Percentiles rank a stretch among this genome's conserved stretches.
phyloP scores from a whole-genome alignment of 1,140 invertebrate species.

The Drosophila orosa region DNA sequence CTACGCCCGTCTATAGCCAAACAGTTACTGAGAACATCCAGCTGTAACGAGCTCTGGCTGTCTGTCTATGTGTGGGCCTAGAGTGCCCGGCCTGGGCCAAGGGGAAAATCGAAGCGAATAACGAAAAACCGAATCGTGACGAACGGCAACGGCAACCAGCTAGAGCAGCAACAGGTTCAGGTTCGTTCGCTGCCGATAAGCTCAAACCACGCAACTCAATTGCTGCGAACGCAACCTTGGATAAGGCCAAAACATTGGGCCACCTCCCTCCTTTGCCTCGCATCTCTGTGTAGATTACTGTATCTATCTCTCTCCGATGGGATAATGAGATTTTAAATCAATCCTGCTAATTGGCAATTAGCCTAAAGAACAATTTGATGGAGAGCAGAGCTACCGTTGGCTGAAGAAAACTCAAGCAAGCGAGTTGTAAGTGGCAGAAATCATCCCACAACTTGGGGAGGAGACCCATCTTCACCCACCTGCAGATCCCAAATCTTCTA shows the following conservation, averaged over 20 bases:
- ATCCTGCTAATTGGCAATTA: constrained; percentile 43
- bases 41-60: constrained; percentile 21
- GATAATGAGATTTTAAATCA: constrained; percentile 37
- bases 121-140: constrained; percentile 34
- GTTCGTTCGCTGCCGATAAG: constrained; percentile 43
- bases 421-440: constrained; percentile 23
- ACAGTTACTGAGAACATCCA: constrained; percentile 57
- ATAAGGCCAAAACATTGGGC: constrained; percentile 23
- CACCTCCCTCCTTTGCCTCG: neutral
- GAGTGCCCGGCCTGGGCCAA: constrained; percentile 7
- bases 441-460: constrained; percentile 12
- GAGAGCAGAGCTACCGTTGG: neutral
- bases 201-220: constrained; percentile 51
- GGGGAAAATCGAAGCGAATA: constrained; percentile 35
- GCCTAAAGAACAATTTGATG: constrained; percentile 3
- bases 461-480: constrained; percentile 5
- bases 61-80: constrained; percentile 1
- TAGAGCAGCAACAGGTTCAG: constrained; percentile 49
- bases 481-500: neutral
- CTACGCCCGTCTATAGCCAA: constrained; percentile 56
- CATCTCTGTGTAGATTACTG: neutral
- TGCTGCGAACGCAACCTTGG: constrained; percentile 43
- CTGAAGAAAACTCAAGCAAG: neutral
- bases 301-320: constrained; percentile 10
- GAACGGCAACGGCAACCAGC: constrained; percentile 46